Conservation (phyloP, 2,888 invertebrate genomes). For the Strigamia transsilvanica region DNA sequence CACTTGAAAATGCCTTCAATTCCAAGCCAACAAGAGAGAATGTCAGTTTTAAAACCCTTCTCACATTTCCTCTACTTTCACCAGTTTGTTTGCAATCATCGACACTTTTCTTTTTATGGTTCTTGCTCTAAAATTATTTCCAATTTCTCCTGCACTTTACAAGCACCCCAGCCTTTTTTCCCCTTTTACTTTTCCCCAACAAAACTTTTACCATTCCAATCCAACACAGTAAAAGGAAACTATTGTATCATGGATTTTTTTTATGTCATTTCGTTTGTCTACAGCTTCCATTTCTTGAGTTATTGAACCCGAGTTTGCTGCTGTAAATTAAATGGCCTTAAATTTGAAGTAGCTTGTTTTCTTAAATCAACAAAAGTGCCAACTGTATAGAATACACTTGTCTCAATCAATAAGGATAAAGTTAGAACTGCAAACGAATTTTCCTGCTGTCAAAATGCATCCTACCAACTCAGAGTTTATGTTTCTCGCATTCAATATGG, state of each 20-base stretch:
- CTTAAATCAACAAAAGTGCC: conserved; percentile 38
- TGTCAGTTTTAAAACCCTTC: conserved; percentile 48
- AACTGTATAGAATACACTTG: background rate
- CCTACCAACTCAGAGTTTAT: background rate
- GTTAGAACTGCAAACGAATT: conserved; percentile 9
- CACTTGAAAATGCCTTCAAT: conserved; percentile 49
- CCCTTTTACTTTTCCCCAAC: background rate
- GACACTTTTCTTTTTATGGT: conserved; percentile 46
- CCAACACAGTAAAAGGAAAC: conserved; percentile 22
- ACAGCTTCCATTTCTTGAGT: background rate
- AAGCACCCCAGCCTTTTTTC: conserved; percentile 7
- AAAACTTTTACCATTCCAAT: background rate
- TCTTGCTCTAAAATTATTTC: conserved; percentile 47
- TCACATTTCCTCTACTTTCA: conserved; percentile 44
- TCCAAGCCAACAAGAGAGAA: conserved; percentile 45
- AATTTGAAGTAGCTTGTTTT: conserved; percentile 40
- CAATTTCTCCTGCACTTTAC: conserved; percentile 38
- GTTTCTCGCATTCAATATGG: conserved; percentile 43
- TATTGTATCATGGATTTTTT: conserved; percentile 21
- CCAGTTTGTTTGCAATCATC: conserved; percentile 49
- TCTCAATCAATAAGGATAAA: conserved; percentile 37
- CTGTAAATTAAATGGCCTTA: conserved; percentile 6
- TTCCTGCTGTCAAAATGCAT: conserved; percentile 25
- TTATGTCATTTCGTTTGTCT: background rate
- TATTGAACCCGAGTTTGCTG: background rate